phyloP scores from a whole-genome alignment of 2,888 invertebrate genomes.

The Furcula furcula region DNA sequence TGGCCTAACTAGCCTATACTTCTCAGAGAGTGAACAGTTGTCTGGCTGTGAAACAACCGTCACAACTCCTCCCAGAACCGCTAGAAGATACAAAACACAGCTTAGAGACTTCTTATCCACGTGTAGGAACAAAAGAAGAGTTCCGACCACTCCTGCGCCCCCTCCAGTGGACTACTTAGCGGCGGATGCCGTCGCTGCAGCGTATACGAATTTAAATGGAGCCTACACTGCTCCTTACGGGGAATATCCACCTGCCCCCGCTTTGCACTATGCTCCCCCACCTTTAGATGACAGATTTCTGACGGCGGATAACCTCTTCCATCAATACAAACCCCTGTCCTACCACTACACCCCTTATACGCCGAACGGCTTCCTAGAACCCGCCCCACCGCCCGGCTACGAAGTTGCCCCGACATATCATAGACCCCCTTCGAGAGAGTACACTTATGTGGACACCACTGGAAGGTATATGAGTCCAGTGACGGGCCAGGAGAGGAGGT shows the following conservation, averaged over 20 bases:
- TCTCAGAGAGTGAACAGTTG: slow-evolving; percentile 92
- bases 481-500: slow-evolving; percentile 84
- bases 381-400: slow-evolving; percentile 83
- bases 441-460: slow-evolving; percentile 80
- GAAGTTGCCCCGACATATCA: slow-evolving; percentile 84
- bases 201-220: slow-evolving; percentile 90
- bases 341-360: slow-evolving; percentile 89
- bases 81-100: slow-evolving; percentile 96
- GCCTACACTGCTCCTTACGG: slow-evolving; percentile 92
- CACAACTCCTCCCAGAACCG: slow-evolving; percentile 89
- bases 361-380: slow-evolving; percentile 92
- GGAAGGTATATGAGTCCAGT: slow-evolving; percentile 83
- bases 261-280: slow-evolving; percentile 86
- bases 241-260: slow-evolving; percentile 85
- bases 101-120: slow-evolving; percentile 95
- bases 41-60: slow-evolving; percentile 83
- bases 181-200: slow-evolving; percentile 87
- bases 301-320: slow-evolving; percentile 92
- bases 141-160: slow-evolving; percentile 79
- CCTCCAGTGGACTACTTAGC: slow-evolving; percentile 87
- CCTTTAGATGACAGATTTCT: slow-evolving; percentile 86
- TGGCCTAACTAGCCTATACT: slow-evolving; percentile 94
- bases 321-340: slow-evolving; percentile 94
- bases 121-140: slow-evolving; percentile 91
- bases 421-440: slow-evolving; percentile 81